phyloP scores from a whole-genome alignment of 2,113 vertebrate species.

The Fregetta grallaria region DNA sequence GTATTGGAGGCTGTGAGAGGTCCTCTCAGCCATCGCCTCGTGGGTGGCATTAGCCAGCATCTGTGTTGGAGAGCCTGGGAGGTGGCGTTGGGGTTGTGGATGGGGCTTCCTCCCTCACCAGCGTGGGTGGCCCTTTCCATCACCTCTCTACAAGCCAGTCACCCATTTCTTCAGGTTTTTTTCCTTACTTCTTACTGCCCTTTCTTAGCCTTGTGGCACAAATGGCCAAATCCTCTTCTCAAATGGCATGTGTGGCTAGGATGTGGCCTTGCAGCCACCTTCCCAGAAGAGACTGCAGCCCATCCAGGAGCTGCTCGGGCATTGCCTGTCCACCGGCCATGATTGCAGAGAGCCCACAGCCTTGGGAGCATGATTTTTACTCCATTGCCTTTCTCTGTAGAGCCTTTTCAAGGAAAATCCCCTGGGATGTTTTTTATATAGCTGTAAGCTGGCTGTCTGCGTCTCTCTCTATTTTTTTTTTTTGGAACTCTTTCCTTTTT shows the following conservation, averaged over 20 bases:
- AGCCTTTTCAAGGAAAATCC: background rate
- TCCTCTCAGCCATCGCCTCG: fast-evolving
- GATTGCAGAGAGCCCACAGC: background rate
- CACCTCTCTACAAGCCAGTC: background rate
- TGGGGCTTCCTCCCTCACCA: background rate
- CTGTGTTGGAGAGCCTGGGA: background rate
- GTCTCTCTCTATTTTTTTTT: background rate
- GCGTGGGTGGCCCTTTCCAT: background rate
- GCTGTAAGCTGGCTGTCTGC: background rate
- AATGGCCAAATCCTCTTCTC: background rate
- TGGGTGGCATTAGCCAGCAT: background rate
- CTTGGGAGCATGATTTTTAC: background rate
- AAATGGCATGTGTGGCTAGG: background rate
- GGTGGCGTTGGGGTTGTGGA: background rate
- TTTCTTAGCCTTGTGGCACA: background rate
- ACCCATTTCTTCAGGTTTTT: background rate
- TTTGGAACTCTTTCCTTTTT: background rate
- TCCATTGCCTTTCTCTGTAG: background rate
- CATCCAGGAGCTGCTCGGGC: background rate
- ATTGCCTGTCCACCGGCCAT: background rate
- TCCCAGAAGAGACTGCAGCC: background rate
- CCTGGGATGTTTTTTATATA: background rate
- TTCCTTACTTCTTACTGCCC: background rate
- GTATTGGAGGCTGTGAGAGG: fast-evolving
- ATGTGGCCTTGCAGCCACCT: background rate